Evolutionary conservation across 1,140 invertebrate genomes (phyloP).

Genomic region (Drosophila mayri): DNA sequence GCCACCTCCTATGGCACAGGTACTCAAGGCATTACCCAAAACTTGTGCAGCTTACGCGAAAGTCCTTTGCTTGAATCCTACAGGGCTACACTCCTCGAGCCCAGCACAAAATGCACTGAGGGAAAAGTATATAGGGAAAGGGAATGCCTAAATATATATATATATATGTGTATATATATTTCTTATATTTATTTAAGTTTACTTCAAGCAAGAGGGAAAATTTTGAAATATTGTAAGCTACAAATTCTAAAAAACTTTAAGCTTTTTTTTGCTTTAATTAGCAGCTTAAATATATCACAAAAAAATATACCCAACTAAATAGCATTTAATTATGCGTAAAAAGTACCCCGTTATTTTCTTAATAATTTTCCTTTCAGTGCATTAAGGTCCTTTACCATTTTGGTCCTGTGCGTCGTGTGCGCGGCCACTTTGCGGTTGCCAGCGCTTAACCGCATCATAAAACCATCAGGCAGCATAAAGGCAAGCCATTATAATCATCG

Average conservation of each 20-base stretch:
- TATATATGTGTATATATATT: too few relatives aligned
- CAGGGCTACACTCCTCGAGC: background rate
- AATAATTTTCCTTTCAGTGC: constrained; percentile 4
- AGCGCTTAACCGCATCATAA: constrained; percentile 83
- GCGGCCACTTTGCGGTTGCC: constrained; percentile 78
- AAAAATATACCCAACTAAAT: too few relatives aligned
- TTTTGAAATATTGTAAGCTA: too few relatives aligned
- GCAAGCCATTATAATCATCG: constrained; percentile 80
- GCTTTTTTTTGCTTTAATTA: too few relatives aligned
- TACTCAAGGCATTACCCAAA: constrained; percentile 67
- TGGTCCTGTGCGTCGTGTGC: constrained; percentile 48
- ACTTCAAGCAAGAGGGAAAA: too few relatives aligned
- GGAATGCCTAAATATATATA: background rate
- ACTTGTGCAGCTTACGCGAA: constrained; percentile 77
- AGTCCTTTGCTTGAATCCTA: constrained; percentile 16
- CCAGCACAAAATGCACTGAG: constrained; percentile 10
- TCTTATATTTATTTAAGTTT: too few relatives aligned
- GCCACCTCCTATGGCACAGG: constrained; percentile 25
- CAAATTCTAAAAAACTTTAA: too few relatives aligned
- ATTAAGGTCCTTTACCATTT: constrained; percentile 13
- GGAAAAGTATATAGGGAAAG: background rate
- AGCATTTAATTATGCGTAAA: too few relatives aligned
- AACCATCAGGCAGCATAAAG: constrained; percentile 79
- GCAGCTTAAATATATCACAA: too few relatives aligned
- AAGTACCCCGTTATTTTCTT: too few relatives aligned